Conservation (phyloP, 2,797 vertebrate species). For the Rhabdomys pumilio region DNA sequence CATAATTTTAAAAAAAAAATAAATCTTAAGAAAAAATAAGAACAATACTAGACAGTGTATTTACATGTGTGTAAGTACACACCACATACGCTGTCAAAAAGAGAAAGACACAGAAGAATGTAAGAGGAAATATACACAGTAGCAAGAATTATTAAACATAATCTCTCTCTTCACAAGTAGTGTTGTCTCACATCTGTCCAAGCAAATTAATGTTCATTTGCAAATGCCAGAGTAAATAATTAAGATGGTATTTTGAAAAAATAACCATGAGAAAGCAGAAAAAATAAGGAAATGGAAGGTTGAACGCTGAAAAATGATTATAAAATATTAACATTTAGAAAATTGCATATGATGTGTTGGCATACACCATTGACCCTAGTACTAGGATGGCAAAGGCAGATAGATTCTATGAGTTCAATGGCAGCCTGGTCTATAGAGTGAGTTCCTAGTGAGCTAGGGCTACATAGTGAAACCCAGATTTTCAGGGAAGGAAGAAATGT, state of each 20-base stretch:
- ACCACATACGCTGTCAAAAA: neutral
- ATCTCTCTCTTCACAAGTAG: neutral
- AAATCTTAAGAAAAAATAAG: neutral
- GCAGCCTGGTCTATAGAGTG: neutral
- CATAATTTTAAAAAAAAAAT: neutral
- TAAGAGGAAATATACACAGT: neutral
- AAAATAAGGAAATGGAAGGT: neutral
- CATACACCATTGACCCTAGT: neutral
- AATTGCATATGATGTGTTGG: neutral
- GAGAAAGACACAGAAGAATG: neutral
- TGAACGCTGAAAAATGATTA: neutral
- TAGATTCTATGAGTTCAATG: neutral
- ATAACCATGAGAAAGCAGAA: neutral
- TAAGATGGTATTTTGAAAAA: slow-evolving; percentile 51
- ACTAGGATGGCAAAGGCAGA: neutral
- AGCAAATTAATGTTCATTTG: neutral
- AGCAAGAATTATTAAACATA: neutral
- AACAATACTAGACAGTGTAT: neutral
- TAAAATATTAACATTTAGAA: neutral
- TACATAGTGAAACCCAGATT: neutral
- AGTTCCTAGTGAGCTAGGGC: neutral
- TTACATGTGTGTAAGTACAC: neutral
- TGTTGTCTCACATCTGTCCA: neutral
- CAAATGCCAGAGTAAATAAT: neutral
- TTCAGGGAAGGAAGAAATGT: neutral